Evolutionary conservation across 2,797 vertebrate species (phyloP).

Genomic region (Pantherophis vulpinus): DNA sequence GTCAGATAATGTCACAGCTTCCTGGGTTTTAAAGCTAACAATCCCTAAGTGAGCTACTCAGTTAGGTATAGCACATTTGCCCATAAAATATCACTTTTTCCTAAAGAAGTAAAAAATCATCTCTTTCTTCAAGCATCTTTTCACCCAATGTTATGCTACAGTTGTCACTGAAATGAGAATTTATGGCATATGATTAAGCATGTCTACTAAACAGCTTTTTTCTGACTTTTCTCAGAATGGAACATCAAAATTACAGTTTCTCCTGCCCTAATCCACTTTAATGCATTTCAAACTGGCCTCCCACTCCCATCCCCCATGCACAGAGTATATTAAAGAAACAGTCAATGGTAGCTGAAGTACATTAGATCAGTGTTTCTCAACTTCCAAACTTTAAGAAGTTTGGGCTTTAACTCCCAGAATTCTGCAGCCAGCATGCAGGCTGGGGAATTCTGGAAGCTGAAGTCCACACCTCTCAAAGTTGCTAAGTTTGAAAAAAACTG

Average conservation of each 20-base stretch:
- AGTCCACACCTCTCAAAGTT: neutral
- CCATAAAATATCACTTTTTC: neutral
- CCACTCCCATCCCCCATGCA: neutral
- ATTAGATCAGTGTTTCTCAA: neutral
- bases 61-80: neutral
- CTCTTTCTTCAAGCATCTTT: neutral
- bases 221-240: neutral
- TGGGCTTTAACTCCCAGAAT: neutral
- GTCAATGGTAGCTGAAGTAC: neutral
- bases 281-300: neutral
- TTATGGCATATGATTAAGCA: neutral
- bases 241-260: neutral
- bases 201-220: neutral
- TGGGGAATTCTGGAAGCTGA: neutral
- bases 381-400: neutral
- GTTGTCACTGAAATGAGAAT: neutral
- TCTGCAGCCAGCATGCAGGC: neutral
- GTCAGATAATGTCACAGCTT: neutral
- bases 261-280: no score
- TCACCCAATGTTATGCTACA: neutral
- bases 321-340: neutral
- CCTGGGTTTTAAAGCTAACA: neutral
- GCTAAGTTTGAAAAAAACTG: neutral
- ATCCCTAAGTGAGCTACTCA: neutral
- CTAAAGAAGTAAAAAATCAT: neutral